Conservation (phyloP, 37 sponge, comb jelly and placozoan genomes). For the Hormiphora californensis region DNA sequence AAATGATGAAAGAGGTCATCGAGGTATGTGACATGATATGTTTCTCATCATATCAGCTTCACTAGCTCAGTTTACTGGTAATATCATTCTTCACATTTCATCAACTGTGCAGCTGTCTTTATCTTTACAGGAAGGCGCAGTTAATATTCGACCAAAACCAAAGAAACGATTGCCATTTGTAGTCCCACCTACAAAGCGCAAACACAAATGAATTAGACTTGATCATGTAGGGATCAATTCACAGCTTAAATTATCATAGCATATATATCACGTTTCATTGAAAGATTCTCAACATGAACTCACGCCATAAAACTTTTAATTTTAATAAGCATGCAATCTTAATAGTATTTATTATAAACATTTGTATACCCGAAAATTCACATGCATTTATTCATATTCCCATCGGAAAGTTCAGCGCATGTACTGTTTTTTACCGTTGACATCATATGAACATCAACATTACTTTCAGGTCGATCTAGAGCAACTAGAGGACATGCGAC, state of each 20-base stretch:
- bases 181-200: too few relatives aligned
- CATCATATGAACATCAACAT: neutral
- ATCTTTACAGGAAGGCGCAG: too few relatives aligned
- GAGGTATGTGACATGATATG: neutral
- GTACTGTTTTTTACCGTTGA: neutral
- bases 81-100: too few relatives aligned
- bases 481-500: neutral
- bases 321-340: neutral
- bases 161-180: too few relatives aligned
- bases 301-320: neutral
- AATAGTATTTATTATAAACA: neutral
- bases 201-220: too few relatives aligned
- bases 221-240: too few relatives aligned
- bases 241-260: too few relatives aligned
- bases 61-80: neutral
- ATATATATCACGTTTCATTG: too few relatives aligned
- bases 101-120: too few relatives aligned
- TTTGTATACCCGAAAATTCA: neutral
- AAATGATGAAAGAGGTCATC: slow-evolving; percentile 46
- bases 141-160: too few relatives aligned
- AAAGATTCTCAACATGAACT: neutral
- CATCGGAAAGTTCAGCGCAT: neutral
- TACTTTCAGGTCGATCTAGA: slow-evolving; percentile 8
- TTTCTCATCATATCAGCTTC: neutral
- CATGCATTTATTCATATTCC: neutral